phyloP scores from a whole-genome alignment of 2,888 invertebrate genomes.

The Drosophila pullipes region DNA sequence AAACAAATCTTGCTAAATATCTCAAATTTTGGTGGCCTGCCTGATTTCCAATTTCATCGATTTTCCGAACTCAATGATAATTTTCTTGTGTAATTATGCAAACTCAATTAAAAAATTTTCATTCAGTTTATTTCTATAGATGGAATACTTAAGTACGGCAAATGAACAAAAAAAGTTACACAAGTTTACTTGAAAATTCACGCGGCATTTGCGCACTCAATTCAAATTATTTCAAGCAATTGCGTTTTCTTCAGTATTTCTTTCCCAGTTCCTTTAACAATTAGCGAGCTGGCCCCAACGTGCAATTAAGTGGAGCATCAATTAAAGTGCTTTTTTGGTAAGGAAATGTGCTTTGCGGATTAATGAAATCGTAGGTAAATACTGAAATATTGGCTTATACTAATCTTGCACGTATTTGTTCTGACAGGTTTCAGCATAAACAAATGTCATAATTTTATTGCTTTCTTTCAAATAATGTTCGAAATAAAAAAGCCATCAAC shows the following conservation, averaged over 20 bases:
- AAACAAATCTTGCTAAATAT: not conserved
- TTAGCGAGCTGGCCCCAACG: slow-evolving; percentile 27
- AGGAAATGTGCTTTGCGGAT: slow-evolving; percentile 1
- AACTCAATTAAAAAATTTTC: slow-evolving; percentile 71
- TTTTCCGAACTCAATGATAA: slow-evolving; percentile 45
- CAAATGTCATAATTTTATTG: slow-evolving; percentile 72
- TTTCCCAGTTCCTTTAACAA: slow-evolving; percentile 13
- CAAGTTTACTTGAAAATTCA: slow-evolving; percentile 62
- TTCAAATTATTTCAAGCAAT: slow-evolving; percentile 80
- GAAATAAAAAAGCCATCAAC: slow-evolving; percentile 67
- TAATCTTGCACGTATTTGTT: slow-evolving; percentile 19
- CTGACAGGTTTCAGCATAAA: slow-evolving; percentile 38
- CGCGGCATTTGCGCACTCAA: slow-evolving; percentile 72
- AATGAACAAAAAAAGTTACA: slow-evolving; percentile 48
- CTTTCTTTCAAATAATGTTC: slow-evolving; percentile 13
- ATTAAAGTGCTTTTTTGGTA: slow-evolving; percentile 60
- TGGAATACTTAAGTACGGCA: slow-evolving; percentile 32
- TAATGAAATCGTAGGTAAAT: slow-evolving; percentile 22
- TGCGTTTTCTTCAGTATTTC: slow-evolving; percentile 53
- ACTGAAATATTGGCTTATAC: slow-evolving; percentile 45
- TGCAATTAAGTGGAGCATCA: slow-evolving; percentile 61
- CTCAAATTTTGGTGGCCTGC: not conserved
- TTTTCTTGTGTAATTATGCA: slow-evolving; percentile 76
- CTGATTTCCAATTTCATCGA: not conserved
- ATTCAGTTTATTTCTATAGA: slow-evolving; percentile 41